Conservation (phyloP, 2,888 invertebrate genomes). For the Chalcis sispes region DNA sequence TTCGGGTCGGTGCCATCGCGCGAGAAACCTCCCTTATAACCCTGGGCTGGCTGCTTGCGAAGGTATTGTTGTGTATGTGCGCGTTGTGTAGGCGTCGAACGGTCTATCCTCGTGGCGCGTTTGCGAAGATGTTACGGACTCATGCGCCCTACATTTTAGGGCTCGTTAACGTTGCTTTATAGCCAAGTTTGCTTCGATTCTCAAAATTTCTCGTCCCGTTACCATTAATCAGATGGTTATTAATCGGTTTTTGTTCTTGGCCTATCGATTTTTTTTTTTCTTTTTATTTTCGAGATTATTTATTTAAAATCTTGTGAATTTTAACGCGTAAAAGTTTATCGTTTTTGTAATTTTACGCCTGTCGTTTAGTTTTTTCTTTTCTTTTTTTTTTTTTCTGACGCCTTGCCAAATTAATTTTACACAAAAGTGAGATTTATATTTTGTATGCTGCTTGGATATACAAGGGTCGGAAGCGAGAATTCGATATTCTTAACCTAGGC, state of each 20-base stretch:
- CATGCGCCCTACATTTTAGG: conserved; percentile 19
- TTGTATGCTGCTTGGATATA: too few relatives aligned
- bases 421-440: conserved; percentile 13
- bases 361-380: too few relatives aligned
- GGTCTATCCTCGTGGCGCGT: not conserved
- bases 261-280: not conserved
- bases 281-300: not conserved
- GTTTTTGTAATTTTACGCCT: too few relatives aligned
- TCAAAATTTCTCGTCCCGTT: not conserved
- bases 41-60: too few relatives aligned
- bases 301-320: not conserved
- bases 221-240: too few relatives aligned
- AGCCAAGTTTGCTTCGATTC: not conserved
- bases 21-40: not conserved
- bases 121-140: conserved; percentile 1
- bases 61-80: too few relatives aligned
- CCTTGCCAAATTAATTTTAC: too few relatives aligned
- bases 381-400: not conserved
- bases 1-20: conserved; percentile 59
- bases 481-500: too few relatives aligned
- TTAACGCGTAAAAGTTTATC: too few relatives aligned
- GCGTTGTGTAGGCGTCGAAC: not conserved
- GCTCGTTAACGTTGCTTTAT: conserved; percentile 39
- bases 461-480: too few relatives aligned
- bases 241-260: too few relatives aligned